Evolutionary conservation across 2,797 vertebrate genomes (phyloP), one percentile per base, ranked within the genome.

Genomic region (Lophotriccus pileatus): DNA sequence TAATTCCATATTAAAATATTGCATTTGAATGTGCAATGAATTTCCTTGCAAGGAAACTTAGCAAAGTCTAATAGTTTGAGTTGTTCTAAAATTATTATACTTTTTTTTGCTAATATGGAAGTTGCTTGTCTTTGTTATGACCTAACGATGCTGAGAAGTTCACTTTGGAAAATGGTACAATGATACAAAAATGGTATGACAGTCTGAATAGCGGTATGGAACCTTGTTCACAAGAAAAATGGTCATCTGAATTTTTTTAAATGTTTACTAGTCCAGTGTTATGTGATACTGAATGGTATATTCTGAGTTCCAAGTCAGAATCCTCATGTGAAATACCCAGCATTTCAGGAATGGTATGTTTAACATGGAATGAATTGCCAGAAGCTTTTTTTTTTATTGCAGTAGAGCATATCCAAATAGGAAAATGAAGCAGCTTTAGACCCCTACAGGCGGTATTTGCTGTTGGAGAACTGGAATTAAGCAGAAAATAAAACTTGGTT

Each of bases 231-330:
- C 24, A 50, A 50, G 34, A 62, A 60, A 55, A 75, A 64, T 23
- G 20, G 22, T 41, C 10, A 46, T 19, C 8, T 32, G 23, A 30
- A 4, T 15, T 24, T 39, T 46, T 22, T 2, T 3, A n/a, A 32
- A 43, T 9, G 10, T 36, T 74, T 55, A 37, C 47, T 70, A 16
- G 30, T 9, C 10, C 28, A 50, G 37, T 36, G 17, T 68, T 62
- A 21, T 4, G 23, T 0, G 1, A 17, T 46, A 37, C 12, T 47
- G 36, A 59, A 15, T 19, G 13, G 34, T 18, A 3, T 37, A 18
- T 66, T 68, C 46, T 34, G 41, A 56, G 14, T 30, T 14, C 50
- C 5, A 1, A 7, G 10, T n/a, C 22, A 64, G 37, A 59, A 66
- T 28, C n/a, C 55, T 58, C 16, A 37, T 37, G 19, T 59, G 36